Base-by-base conservation (phyloP, 92 coral and sea anemone species). In the Siderastrea radians region DNA sequence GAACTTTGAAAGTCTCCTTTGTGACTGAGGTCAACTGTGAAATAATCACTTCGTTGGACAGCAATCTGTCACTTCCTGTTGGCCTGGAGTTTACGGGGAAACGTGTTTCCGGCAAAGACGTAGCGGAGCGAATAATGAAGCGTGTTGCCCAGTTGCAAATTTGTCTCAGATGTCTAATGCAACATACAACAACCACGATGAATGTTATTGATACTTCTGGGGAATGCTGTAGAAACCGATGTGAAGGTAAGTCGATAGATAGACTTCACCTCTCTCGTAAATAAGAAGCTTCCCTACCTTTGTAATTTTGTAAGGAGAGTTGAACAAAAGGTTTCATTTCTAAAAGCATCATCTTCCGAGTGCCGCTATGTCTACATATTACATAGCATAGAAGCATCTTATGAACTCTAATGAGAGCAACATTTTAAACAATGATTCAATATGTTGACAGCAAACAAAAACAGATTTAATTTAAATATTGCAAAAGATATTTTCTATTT, bases 91-190 rank as follows among this genome's bases (percentile, higher is more conserved):
- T 13, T 13, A 55, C 52, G 4, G 89, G 83, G 15, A 86, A 78
- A 63, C 6, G 86, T 0, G 62, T 57, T 16, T 67, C 63, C 38
- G 90, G 90, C 12, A 72, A 86, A 77, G 77, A 86, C 38, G 45
- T 16, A 4, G 83, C 84, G 50, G 77, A 63, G 2, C 15, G 77
- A 1, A 86, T 86, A n/a, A 43, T 12, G 17, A 86, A 60, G 68
- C 71, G 84, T 7, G 84, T 86, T 6, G 17, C 75, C 2, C 90
- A 86, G 16, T 10, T 86, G 15, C 85, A 86, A 55, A 86, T 86
- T 44, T 86, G 83, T 67, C 4, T 85, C 4, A 49, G 69, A 76
- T 76, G 83, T 15, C 76, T 85, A 38, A 64, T 49, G 89, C 62
- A 49, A 2, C 14, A 13, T 38, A 85, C 84, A 75, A 38, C 73